Evolutionary conservation across 2,888 invertebrate genomes (phyloP).

Genomic region (Cosmopolites sordidus): DNA sequence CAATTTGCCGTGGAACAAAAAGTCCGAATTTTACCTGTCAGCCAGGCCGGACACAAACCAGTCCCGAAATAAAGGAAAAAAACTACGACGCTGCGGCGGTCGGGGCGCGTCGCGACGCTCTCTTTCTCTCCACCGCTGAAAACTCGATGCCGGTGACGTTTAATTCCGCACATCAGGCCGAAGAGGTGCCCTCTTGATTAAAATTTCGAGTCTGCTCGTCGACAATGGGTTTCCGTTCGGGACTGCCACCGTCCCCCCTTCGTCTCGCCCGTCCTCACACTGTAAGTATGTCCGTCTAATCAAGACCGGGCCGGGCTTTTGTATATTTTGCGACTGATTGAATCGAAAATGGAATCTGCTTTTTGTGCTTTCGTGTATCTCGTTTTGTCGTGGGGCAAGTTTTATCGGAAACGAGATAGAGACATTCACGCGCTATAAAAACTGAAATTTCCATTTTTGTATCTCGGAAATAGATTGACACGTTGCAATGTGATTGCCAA

Average conservation of each 20-base stretch:
- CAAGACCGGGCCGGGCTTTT: slow-evolving; percentile 41
- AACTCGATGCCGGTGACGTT: slow-evolving; percentile 36
- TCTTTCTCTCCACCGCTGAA: too few species aligned
- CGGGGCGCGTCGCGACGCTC: not conserved
- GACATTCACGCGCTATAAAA: not conserved
- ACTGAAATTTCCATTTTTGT: not conserved
- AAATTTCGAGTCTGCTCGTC: slow-evolving; percentile 43
- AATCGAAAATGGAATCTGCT: slow-evolving; percentile 46
- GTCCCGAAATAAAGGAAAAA: not conserved
- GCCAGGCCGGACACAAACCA: not conserved
- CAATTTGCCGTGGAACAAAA: not conserved
- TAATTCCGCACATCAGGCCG: slow-evolving; percentile 45
- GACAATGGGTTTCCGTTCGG: slow-evolving; percentile 41
- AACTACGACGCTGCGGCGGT: not conserved
- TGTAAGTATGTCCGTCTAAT: slow-evolving; percentile 45
- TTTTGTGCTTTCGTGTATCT: slow-evolving; percentile 24
- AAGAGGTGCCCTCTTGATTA: slow-evolving; percentile 46
- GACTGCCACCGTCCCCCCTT: slow-evolving; percentile 26
- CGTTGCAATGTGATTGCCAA: too few species aligned
- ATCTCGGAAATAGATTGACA: too few species aligned
- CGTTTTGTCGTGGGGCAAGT: not conserved
- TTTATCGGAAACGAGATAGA: not conserved
- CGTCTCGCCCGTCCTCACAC: slow-evolving; percentile 28
- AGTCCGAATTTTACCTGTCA: slow-evolving; percentile 1
- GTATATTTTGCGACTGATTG: slow-evolving; percentile 47